phyloP scores from a whole-genome alignment of 2,888 invertebrate genomes.

The Dendrolimus houi region DNA sequence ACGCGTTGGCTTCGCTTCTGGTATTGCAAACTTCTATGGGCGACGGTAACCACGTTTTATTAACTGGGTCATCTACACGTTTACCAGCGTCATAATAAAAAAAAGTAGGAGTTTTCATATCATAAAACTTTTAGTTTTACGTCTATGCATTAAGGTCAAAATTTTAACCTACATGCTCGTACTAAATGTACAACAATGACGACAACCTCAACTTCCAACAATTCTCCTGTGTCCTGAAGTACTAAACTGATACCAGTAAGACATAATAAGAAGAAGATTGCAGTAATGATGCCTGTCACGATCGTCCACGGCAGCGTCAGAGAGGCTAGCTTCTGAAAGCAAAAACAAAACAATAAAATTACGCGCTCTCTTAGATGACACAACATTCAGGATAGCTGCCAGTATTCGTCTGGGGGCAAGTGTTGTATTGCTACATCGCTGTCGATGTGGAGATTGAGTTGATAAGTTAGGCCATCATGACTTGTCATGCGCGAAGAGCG shows the following conservation, averaged over 20 bases:
- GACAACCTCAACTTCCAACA: slow-evolving; percentile 43
- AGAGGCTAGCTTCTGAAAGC: slow-evolving; percentile 47
- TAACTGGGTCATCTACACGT: neutral
- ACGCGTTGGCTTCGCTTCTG: no score
- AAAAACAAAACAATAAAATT: neutral
- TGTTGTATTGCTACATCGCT: no score
- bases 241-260: slow-evolving; percentile 61
- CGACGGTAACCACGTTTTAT: neutral
- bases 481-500: no score
- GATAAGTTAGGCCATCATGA: neutral
- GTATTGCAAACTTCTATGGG: neutral
- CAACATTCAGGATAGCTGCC: no score
- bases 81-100: neutral
- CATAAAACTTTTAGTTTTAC: no score
- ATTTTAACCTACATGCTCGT: slow-evolving; percentile 47
- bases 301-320: slow-evolving; percentile 67
- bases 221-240: slow-evolving; percentile 53
- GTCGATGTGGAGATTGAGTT: no score
- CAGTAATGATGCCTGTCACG: slow-evolving; percentile 60
- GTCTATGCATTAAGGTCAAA: neutral
- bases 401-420: no score
- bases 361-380: neutral
- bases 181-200: slow-evolving; percentile 43
- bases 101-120: no score
- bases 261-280: slow-evolving; percentile 53